Conservation (phyloP, 37 sponge, comb jelly and placozoan species). For the Tethya wilhelma region DNA sequence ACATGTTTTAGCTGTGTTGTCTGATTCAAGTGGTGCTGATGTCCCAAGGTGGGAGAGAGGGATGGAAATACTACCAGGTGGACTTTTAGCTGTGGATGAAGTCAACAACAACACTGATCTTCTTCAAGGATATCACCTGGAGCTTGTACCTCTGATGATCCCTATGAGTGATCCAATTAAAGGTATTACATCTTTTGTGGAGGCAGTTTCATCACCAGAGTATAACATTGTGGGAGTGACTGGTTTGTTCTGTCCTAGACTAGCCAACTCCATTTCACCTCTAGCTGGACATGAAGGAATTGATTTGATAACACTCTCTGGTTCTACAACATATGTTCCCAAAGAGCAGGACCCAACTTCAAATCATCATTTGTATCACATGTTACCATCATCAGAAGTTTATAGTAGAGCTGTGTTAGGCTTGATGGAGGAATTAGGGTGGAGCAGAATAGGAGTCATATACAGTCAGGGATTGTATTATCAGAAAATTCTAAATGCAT, state of each 20-base stretch:
- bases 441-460: not conserved
- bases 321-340: no score
- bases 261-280: not conserved
- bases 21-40: no score
- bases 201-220: not conserved
- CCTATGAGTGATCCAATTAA: not conserved
- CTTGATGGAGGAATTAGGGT: not conserved
- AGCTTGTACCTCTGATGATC: not conserved
- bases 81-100: not conserved
- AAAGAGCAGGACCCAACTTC: no score
- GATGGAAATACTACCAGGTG: not conserved
- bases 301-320: no score
- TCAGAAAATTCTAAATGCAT: no score
- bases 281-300: not conserved
- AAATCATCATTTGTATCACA: not conserved
- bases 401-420: not conserved
- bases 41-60: not conserved
- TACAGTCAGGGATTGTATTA: not conserved
- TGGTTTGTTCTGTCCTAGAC: not conserved
- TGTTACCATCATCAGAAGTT: not conserved
- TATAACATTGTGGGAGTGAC: not conserved
- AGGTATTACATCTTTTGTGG: not conserved
- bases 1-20: no score
- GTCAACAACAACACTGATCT: not conserved
- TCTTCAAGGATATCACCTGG: not conserved